Evolutionary conservation across 1,140 invertebrate genomes (phyloP).

Genomic region (Drosophila hydei): DNA sequence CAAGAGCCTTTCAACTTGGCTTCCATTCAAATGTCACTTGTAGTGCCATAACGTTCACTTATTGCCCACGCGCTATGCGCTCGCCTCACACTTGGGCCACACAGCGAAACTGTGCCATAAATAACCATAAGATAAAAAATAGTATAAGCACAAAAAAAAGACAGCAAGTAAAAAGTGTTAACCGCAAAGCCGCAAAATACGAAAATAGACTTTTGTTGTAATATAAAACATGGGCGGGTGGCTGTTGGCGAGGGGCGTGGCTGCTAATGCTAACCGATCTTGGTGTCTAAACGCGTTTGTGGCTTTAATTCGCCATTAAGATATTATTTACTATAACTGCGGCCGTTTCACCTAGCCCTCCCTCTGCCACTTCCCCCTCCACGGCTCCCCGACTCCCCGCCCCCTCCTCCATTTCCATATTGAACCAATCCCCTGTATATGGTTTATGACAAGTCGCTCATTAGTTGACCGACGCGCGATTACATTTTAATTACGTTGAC

Average conservation of each 20-base stretch:
- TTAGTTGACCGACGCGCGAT: constrained; percentile 65
- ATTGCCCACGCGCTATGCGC: constrained; percentile 25
- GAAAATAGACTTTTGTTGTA: constrained; percentile 59
- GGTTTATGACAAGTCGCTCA: constrained; percentile 66
- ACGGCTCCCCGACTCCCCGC: not conserved
- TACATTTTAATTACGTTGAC: constrained; percentile 80
- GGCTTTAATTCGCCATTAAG: constrained; percentile 77
- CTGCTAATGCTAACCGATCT: constrained; percentile 18
- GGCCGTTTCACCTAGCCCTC: not conserved
- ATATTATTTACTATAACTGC: constrained; percentile 70
- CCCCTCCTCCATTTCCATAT: not conserved
- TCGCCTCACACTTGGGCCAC: constrained; percentile 15
- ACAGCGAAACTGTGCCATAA: constrained; percentile 53
- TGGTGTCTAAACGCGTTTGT: constrained; percentile 58
- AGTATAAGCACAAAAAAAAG: constrained; percentile 11
- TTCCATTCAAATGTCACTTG: constrained; percentile 40
- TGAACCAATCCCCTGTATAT: constrained; percentile 13
- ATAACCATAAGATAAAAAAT: constrained; percentile 44
- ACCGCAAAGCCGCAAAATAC: constrained; percentile 63
- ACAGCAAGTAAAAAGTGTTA: constrained; percentile 47
- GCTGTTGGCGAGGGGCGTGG: constrained; percentile 9
- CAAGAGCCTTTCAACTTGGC: constrained; percentile 31
- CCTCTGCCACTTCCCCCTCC: not conserved
- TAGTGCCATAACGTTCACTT: constrained; percentile 45
- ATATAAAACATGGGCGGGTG: constrained; percentile 14